Evolutionary conservation across 2,797 vertebrate genomes (phyloP), one percentile per base, ranked within the genome.

Genomic region (Macropus fuliginosus): DNA sequence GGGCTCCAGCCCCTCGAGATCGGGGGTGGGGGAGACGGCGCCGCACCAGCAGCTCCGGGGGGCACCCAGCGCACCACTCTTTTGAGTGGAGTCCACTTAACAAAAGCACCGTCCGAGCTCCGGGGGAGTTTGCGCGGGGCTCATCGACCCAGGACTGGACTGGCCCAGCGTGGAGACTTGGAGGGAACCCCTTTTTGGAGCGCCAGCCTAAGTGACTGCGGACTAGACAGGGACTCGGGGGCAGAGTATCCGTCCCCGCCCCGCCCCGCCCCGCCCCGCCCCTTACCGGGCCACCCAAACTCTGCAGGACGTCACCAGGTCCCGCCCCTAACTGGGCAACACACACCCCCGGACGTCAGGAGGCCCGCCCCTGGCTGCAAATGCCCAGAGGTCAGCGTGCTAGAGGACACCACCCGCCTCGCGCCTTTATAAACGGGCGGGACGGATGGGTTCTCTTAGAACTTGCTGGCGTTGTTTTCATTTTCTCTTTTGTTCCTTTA

Each of bases 151-250:
- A 14, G 90, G 57, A 56, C 95, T 13, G 28, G 66, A 96, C 93
- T 96, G 90, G 91, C 89, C 95, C 87, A 18, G 94, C 0, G 52
- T 66, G 21, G 90, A 29, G 81, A 92, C 54, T 93, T 94, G 0
- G 54, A 91, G 93, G 54, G 93, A 87, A 1, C 91, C 95, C 94
- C 74, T 96, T 94, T 93, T 56, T 94, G 92, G 93, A 94, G 92
- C 31, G 92, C 29, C 4, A 95, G 91, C 92, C 0, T 27, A 27
- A 87, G 40, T 27, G 40, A 55, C 90, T 31, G 92, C 56, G 46
- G 96, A 94, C 9, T 21, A 54, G 93, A 91, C 93, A 10, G 95
- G 89, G 91, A 96, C 98, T 91, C 93, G 55, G 52, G 93, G 92
- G 40, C 97, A 12, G 94, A 96, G 95, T 94, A 54, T 10, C 95